Percentiles rank a stretch among this genome's conserved stretches.
Evolutionary conservation across 2,888 invertebrate genomes (phyloP).

Genomic region (Mimachlamys varia): DNA sequence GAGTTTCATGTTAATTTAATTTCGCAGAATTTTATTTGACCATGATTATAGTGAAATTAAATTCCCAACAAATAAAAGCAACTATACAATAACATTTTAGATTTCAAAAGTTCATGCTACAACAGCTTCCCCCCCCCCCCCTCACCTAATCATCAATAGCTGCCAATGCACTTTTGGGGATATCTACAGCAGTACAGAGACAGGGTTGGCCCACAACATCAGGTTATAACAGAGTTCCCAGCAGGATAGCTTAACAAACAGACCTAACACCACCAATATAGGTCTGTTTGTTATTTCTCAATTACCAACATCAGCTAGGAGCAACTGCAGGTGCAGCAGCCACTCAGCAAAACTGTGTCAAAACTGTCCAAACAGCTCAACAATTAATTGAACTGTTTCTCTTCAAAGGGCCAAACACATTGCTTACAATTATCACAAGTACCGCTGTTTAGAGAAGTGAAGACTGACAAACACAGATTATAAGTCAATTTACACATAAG

Average conservation of each 20-base stretch:
- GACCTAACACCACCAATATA: not conserved
- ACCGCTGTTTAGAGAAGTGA: not conserved
- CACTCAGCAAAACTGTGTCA: conserved; percentile 27
- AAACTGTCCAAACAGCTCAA: conserved; percentile 18
- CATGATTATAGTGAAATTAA: too few relatives aligned
- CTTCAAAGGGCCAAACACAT: not conserved
- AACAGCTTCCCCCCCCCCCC: too few relatives aligned
- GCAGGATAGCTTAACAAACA: not conserved
- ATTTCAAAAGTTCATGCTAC: too few relatives aligned
- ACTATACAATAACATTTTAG: too few relatives aligned
- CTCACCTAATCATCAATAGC: too few relatives aligned
- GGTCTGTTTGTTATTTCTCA: conserved; percentile 1
- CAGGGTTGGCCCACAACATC: not conserved
- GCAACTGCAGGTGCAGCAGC: conserved; percentile 26
- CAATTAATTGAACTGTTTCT: conserved; percentile 31
- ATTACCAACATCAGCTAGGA: conserved; percentile 18
- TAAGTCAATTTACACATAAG: not conserved
- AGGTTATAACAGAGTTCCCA: not conserved
- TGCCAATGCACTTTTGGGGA: not conserved
- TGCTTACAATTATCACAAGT: conserved; percentile 14
- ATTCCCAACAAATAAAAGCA: too few relatives aligned
- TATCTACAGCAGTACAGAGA: not conserved
- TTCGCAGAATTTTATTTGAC: too few relatives aligned
- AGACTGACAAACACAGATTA: not conserved
- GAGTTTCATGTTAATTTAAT: too few relatives aligned